Evolutionary conservation across 2,888 invertebrate genomes (phyloP).

Genomic region (Hipparchia semele): DNA sequence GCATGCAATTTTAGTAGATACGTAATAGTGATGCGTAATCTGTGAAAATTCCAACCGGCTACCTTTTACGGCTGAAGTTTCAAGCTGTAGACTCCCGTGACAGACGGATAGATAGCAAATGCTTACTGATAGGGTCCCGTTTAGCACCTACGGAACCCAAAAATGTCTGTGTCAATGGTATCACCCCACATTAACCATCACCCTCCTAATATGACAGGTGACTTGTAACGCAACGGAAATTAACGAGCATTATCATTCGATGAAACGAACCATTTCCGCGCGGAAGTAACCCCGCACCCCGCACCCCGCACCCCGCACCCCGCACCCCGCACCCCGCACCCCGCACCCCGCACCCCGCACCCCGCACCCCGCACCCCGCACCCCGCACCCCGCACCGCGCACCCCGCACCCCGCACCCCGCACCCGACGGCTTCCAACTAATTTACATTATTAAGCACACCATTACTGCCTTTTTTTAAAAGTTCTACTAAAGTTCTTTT

Average conservation of each 20-base stretch:
- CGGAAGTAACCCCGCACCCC: constrained; percentile 43
- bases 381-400: no score
- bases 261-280: constrained; percentile 61
- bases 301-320: constrained; percentile 27
- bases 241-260: constrained; percentile 63
- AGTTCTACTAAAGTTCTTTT: no score
- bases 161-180: neutral
- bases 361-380: constrained; percentile 21
- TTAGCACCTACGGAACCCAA: no score
- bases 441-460: constrained; percentile 34
- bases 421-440: constrained; percentile 41
- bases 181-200: constrained; percentile 2
- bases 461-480: neutral
- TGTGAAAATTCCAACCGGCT: no score
- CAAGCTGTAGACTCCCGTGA: no score
- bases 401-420: neutral
- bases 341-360: no score
- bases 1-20: no score
- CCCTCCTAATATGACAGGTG: constrained; percentile 52
- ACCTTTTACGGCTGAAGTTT: no score
- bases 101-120: no score
- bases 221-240: constrained; percentile 61
- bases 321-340: no score
- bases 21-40: no score
- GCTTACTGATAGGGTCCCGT: no score